Evolutionary conservation across 2,797 vertebrate species (phyloP), one percentile per base, ranked within the genome.

Genomic region (Zalophus californianus): DNA sequence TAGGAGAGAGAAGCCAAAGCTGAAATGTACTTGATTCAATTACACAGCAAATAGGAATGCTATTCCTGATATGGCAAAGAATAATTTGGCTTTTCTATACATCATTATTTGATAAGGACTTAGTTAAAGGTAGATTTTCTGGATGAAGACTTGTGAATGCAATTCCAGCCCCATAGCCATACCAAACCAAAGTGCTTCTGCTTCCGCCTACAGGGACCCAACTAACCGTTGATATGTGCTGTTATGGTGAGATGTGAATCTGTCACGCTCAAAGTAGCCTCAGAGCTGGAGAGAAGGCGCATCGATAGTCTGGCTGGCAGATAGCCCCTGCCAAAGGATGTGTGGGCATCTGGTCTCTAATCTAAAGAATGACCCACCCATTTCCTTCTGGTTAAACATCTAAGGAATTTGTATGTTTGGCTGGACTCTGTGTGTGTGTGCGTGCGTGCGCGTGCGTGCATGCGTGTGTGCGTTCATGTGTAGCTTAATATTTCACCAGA

Each of bases 101-200:
- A 84, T 82, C 86, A 95, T 90, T 93, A 97, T 97, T 97, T 96
- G 96, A 97, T 95, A 95, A 97, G 80, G 77, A 93, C 64, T 90
- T 95, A 84, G 21, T 56, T 75, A 95, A 94, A 86, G 80, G 91
- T 75, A 90, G 89, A 85, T 95, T 95, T 96, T 97, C 89, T 82
- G 90, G 52, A 85, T 85, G 80, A 93, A 96, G 91, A 73, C 62
- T 56, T 92, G 50, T 73, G 73, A 95, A 62, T 89, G 79, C 35
- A 78, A 20, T 91, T 62, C 86, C 4, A 86, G 85, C 27, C 75
- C n/a, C 58, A 2, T 5, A 62, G 50, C 32, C 35, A 13, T 25
- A 84, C 54, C 54, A 21, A 75, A 27, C 41, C 0, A 1, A 35
- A 73, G 56, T 35, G 32, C 44, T 79, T 56, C 20, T 62, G 52